Conservation (phyloP, 2,113 vertebrate genomes). For the Campylomormyrus tamandua region DNA sequence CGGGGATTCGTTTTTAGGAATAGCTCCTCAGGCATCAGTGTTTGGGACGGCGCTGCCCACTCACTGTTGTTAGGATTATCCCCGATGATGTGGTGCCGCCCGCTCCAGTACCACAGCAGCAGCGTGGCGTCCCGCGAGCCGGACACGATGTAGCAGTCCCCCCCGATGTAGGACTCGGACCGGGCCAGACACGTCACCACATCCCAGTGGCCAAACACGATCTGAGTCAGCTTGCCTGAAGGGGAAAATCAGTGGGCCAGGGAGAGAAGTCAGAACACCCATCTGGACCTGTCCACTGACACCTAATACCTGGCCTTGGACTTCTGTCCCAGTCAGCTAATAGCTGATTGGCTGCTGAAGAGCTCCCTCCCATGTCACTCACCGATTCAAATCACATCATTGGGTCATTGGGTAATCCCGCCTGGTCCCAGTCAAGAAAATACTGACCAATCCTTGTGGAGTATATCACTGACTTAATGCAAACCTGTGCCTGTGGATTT, state of each 20-base stretch:
- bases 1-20: not conserved
- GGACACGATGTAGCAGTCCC: constrained; percentile 96
- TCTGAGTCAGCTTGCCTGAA: constrained; percentile 89
- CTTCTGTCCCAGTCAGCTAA: not conserved
- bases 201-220: constrained; percentile 98
- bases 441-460: not conserved
- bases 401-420: too few relatives aligned
- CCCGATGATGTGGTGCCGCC: constrained; percentile 92
- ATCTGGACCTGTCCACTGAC: not conserved
- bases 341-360: not conserved
- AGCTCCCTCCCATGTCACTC: not conserved
- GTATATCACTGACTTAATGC: not conserved
- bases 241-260: constrained; percentile 20
- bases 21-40: not conserved
- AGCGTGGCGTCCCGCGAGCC: constrained; percentile 90
- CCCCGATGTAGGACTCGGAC: constrained; percentile 94
- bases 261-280: not conserved
- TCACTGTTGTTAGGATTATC: constrained; percentile 97
- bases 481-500: not conserved
- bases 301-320: not conserved
- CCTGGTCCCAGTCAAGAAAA: not conserved
- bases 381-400: not conserved
- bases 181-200: constrained; percentile 93
- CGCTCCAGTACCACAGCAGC: constrained; percentile 98
- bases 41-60: constrained; percentile 44